Evolutionary conservation across 37 sponge, comb jelly and placozoan genomes (phyloP), one percentile per base, ranked within the genome.

Genomic region (Oopsacas minuta): DNA sequence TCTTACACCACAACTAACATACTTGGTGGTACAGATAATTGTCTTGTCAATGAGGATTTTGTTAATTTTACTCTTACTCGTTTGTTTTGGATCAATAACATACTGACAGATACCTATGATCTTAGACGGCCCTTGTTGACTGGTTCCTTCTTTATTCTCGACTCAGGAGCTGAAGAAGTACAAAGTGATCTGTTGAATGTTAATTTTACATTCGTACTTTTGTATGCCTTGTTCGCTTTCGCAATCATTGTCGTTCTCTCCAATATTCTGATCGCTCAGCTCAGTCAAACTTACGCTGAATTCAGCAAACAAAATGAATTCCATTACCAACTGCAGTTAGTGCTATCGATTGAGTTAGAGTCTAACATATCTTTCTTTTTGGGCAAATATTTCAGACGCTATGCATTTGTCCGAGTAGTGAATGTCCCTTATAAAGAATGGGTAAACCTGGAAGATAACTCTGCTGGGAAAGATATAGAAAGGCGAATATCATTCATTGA

Each of bases 241-340:
- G 75, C 75, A 20, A 61, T 61, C 7, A 61, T 61, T 12, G 75
- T 61, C 3, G 75, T 61, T n/a, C 75, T 61, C 28, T 61, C 75
- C 75, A 61, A 61, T 34, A 61, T 61, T 3, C 30, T 61, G 75
- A 61, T 61, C 28, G 75, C 75, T 34, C 75, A 61, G 30, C 30
- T 61, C 32, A 61, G 75, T n/a, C 75, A 61, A 12, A 61, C 75
- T 10, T 61, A 61, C 30, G 75, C 75, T 3, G 75, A 61, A n/a
- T 61, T 61, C 75, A 61, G 30, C 75, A 61, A 61, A 61, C 75
- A 61, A 34, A 61, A 61, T 34, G 75, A 61, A 12, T 61, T 61
- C 75, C 75, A 61, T n/a, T 61, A 61, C 75, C 75, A 61, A 61
- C 75, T 61, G 75, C 28, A 61, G 30, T n/a, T 61, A n/a, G 75